These are phyloP conservation scores for Planococcus citri DNA, from an alignment of 1,140 invertebrate genomes.

Conservation along the genomic window DNA sequence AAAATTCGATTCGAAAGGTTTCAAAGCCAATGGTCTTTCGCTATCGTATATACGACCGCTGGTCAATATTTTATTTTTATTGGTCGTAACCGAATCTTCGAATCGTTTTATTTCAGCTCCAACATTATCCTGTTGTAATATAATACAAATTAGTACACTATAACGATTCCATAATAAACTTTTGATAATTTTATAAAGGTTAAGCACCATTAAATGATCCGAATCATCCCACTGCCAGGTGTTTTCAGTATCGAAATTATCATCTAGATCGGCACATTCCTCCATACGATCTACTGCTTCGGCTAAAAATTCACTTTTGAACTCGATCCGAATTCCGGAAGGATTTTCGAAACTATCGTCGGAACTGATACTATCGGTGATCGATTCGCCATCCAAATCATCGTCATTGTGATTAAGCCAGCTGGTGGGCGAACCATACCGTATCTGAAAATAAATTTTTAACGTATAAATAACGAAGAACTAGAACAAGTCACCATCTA, in stretches of 20 bases:
- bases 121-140: neutral
- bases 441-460: conserved; percentile 24
- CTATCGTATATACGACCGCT: neutral
- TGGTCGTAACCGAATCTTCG: neutral
- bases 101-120: neutral
- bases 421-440: conserved; percentile 33
- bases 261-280: neutral
- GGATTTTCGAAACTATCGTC: conserved; percentile 31
- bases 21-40: neutral
- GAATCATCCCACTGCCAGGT: neutral
- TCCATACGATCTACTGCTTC: conserved; percentile 60
- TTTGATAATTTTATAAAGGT: too few species aligned
- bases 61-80: neutral
- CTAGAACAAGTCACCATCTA: neutral
- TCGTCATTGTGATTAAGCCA: conserved; percentile 29
- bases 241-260: neutral
- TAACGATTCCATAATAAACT: too few species aligned
- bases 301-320: conserved; percentile 67
- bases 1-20: neutral
- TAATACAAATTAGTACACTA: too few species aligned
- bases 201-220: neutral
- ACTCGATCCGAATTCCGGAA: conserved; percentile 55
- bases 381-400: conserved; percentile 30
- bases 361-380: conserved; percentile 33
- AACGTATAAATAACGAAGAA: too few species aligned